phyloP scores from a whole-genome alignment of 2,113 vertebrate species.

The Mormoops blainvillei region DNA sequence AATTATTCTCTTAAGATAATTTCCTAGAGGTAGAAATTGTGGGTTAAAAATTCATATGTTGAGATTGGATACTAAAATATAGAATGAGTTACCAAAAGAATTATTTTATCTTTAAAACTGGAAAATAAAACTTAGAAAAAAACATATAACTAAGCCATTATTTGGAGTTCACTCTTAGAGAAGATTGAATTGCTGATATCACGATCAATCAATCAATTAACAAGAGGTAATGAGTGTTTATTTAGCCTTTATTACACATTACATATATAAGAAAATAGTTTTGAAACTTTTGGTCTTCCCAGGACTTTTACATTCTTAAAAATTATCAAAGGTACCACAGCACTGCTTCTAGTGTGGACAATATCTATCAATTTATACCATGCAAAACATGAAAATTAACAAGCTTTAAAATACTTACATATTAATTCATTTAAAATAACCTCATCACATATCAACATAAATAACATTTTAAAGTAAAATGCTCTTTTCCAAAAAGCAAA shows the following conservation, averaged over 20 bases:
- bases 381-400: background rate
- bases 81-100: background rate
- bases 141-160: background rate
- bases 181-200: background rate
- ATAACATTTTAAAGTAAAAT: background rate
- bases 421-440: background rate
- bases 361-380: background rate
- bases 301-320: background rate
- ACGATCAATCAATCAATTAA: background rate
- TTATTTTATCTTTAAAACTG: background rate
- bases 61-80: background rate
- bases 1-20: background rate
- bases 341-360: background rate
- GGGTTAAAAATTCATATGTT: background rate
- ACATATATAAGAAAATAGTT: background rate
- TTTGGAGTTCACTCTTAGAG: background rate
- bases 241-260: background rate
- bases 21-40: background rate
- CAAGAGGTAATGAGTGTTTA: background rate
- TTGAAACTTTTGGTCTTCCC: background rate
- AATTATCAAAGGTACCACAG: background rate
- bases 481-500: background rate
- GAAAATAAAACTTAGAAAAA: background rate
- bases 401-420: background rate
- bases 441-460: background rate